These are phyloP conservation scores for Cebidichthys violaceus DNA, from an alignment of 2,113 vertebrate genomes.

Conservation along the genomic window DNA sequence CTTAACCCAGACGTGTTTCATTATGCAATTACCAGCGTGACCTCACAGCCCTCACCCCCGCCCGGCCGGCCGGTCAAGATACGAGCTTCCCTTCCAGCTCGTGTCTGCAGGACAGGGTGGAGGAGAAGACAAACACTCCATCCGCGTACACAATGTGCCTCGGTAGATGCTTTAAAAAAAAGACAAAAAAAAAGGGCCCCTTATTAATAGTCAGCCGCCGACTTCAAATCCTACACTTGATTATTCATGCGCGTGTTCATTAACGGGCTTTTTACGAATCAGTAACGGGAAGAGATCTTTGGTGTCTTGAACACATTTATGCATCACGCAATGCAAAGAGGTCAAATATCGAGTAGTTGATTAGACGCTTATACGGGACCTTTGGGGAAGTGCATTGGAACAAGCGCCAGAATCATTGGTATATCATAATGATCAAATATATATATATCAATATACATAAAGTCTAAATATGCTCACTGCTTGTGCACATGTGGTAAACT, in stretches of 20 bases:
- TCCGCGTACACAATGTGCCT: slow-evolving; percentile 50
- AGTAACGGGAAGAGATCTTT: neutral
- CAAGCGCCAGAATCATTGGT: neutral
- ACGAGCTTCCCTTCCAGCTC: slow-evolving; percentile 61
- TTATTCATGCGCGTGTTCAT: neutral
- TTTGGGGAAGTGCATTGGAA: neutral
- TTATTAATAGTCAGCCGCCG: slow-evolving; percentile 7
- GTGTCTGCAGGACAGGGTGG: slow-evolving; percentile 74
- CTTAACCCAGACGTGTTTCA: slow-evolving; percentile 64
- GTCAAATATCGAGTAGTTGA: neutral
- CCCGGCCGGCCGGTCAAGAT: slow-evolving; percentile 53
- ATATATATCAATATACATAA: neutral
- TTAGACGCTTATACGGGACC: neutral
- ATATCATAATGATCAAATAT: neutral
- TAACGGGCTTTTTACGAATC: slow-evolving; percentile 1
- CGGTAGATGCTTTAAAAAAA: slow-evolving; percentile 32
- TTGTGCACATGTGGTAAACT: slow-evolving; percentile 6
- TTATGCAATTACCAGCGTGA: slow-evolving; percentile 73
- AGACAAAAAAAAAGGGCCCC: slow-evolving; percentile 62
- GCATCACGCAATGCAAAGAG: neutral
- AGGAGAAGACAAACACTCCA: slow-evolving; percentile 74
- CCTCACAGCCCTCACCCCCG: slow-evolving; percentile 62
- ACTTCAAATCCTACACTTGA: slow-evolving; percentile 22
- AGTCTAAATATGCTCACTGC: slow-evolving; percentile 23
- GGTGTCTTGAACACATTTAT: neutral